Percentiles rank a stretch among this genome's conserved stretches.
Conservation (phyloP, 1,140 invertebrate genomes). For the Oscheius sp. region DNA sequence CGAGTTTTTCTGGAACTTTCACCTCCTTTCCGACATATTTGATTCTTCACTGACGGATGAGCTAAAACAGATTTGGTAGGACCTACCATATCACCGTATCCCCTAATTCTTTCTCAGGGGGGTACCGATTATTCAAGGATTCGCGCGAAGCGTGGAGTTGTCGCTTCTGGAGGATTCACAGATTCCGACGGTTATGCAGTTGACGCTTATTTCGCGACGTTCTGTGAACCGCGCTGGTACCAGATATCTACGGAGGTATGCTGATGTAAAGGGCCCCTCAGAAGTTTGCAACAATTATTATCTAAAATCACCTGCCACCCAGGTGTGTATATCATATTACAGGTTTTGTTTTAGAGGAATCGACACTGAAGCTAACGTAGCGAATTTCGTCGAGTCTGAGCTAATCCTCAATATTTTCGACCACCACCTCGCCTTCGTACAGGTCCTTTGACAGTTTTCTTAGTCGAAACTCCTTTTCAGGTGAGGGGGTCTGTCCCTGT, state of each 20-base stretch:
- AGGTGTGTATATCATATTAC: background rate
- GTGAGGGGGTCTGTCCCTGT: constrained; percentile 89
- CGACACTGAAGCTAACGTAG: constrained; percentile 82
- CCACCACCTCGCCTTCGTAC: constrained; percentile 82
- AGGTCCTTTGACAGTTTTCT: constrained; percentile 64
- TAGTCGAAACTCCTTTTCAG: constrained; percentile 59
- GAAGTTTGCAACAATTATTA: background rate
- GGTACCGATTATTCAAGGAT: constrained; percentile 51
- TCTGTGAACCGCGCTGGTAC: constrained; percentile 65
- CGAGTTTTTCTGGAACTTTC: constrained; percentile 40
- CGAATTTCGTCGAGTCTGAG: constrained; percentile 94
- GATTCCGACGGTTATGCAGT: constrained; percentile 11
- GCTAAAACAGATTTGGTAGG: constrained; percentile 4
- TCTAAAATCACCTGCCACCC: background rate
- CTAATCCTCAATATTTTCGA: constrained; percentile 78
- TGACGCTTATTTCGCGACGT: constrained; percentile 56
- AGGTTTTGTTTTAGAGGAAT: constrained; percentile 72
- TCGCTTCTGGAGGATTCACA: constrained; percentile 16
- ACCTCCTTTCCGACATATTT: constrained; percentile 13
- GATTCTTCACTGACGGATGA: constrained; percentile 12
- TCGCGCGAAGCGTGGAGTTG: constrained; percentile 42
- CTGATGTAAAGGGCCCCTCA: no score
- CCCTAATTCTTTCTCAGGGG: constrained; percentile 40
- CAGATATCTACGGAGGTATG: constrained; percentile 74
- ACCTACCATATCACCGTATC: background rate